A percentile compares a stretch with the other conserved stretches of the same genome.
These are phyloP conservation scores for Glyptemys insculpta DNA, from an alignment of 2,797 vertebrate species.

Conservation along the genomic window DNA sequence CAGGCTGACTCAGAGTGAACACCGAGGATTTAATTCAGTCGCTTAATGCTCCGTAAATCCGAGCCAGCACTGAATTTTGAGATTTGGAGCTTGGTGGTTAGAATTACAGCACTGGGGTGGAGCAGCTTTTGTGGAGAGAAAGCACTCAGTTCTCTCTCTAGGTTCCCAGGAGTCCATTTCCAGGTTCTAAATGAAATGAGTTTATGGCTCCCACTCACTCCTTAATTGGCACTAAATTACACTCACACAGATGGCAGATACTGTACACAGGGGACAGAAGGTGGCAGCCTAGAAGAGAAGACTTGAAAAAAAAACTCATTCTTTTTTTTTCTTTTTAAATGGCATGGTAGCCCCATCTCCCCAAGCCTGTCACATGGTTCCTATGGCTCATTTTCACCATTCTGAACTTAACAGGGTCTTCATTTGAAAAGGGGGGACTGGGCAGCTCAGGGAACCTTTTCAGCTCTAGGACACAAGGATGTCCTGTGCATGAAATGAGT, in stretches of 20 bases:
- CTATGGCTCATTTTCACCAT: background rate
- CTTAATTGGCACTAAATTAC: constrained; percentile 72
- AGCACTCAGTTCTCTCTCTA: constrained; percentile 35
- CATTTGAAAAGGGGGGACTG: background rate
- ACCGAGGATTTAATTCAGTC: constrained; percentile 72
- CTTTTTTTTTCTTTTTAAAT: background rate
- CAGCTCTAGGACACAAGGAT: background rate
- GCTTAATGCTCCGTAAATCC: constrained; percentile 66
- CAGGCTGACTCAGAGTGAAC: constrained; percentile 64
- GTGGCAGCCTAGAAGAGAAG: constrained; percentile 32
- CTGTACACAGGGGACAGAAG: constrained; percentile 47
- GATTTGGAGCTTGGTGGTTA: constrained; percentile 36
- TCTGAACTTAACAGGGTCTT: background rate
- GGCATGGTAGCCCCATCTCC: background rate
- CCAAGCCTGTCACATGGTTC: background rate
- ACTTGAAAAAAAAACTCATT: background rate
- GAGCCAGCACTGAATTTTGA: constrained; percentile 57
- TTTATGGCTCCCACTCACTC: constrained; percentile 71
- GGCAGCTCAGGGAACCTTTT: background rate
- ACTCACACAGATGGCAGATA: constrained; percentile 57
- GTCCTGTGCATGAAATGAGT: background rate
- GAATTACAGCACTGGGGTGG: constrained; percentile 47
- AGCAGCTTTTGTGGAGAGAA: constrained; percentile 44
- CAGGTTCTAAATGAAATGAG: constrained; percentile 71
- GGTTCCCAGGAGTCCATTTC: constrained; percentile 59